Evolutionary conservation across 2,797 vertebrate species (phyloP).

Genomic region (Remorina albescens): DNA sequence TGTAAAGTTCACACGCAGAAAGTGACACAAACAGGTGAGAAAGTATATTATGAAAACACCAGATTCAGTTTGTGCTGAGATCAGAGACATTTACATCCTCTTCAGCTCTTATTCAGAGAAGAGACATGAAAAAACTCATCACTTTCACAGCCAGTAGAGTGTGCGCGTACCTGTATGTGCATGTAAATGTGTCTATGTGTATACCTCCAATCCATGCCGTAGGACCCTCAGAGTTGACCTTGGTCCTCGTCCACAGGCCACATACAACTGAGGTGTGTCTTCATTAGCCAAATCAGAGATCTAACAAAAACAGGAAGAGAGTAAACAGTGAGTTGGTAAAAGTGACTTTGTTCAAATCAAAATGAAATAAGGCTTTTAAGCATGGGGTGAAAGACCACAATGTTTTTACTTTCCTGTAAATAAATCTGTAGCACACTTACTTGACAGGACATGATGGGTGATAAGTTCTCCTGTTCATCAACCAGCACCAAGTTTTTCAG

Average conservation of each 20-base stretch:
- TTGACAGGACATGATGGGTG: constrained; percentile 97
- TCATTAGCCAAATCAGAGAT: constrained; percentile 99
- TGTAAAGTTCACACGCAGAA: background rate
- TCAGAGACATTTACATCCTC: constrained; percentile 60
- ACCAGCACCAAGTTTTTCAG: constrained; percentile 98
- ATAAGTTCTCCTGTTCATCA: constrained; percentile 97
- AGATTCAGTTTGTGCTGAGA: constrained; percentile 32
- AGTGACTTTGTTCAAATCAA: background rate
- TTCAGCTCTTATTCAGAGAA: constrained; percentile 73
- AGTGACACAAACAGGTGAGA: background rate
- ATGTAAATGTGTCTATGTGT: background rate
- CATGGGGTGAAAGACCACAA: background rate
- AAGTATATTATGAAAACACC: background rate
- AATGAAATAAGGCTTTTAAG: background rate
- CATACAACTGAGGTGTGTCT: constrained; percentile 97
- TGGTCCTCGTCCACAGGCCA: constrained; percentile 95
- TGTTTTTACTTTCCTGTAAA: background rate
- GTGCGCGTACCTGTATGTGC: background rate
- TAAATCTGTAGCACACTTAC: constrained; percentile 69
- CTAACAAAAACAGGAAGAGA: constrained; percentile 60
- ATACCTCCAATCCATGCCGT: constrained; percentile 96
- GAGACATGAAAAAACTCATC: constrained; percentile 75
- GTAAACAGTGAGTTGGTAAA: background rate
- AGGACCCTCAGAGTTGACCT: constrained; percentile 94
- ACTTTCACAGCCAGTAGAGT: constrained; percentile 47